Percentiles rank a stretch among this genome's conserved stretches.
Conservation (phyloP, 2,888 invertebrate genomes). For the Heliconius hortense region DNA sequence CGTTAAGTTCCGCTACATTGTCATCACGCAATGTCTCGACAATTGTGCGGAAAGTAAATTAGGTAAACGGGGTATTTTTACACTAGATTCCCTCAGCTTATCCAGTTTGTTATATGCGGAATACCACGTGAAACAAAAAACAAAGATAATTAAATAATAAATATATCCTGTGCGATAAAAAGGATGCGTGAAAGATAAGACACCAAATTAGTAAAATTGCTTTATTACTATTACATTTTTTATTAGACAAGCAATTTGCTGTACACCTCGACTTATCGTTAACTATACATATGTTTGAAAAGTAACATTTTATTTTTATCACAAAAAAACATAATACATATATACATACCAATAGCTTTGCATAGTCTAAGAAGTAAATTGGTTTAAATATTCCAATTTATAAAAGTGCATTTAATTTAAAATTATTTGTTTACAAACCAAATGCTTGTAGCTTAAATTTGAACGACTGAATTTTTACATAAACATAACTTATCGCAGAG, state of each 20-base stretch:
- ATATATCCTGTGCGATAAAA: background rate
- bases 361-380: conserved; percentile 15
- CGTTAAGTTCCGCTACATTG: background rate
- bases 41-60: background rate
- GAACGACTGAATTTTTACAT: background rate
- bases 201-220: conserved; percentile 31
- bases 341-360: conserved; percentile 21
- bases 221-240: conserved; percentile 48
- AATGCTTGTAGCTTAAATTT: background rate
- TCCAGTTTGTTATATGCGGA: background rate
- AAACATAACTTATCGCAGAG: background rate
- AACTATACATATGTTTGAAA: conserved; percentile 47
- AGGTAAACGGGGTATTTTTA: background rate
- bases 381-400: background rate
- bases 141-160: no score
- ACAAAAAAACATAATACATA: conserved; percentile 38
- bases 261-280: conserved; percentile 49
- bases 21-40: background rate
- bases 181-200: background rate
- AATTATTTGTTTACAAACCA: background rate
- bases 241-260: conserved; percentile 49
- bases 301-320: conserved; percentile 41
- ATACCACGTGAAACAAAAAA: background rate
- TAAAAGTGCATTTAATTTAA: background rate
- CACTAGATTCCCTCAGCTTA: background rate